Conservation (phyloP, 2,113 vertebrate species). For the Nanorana parkeri region DNA sequence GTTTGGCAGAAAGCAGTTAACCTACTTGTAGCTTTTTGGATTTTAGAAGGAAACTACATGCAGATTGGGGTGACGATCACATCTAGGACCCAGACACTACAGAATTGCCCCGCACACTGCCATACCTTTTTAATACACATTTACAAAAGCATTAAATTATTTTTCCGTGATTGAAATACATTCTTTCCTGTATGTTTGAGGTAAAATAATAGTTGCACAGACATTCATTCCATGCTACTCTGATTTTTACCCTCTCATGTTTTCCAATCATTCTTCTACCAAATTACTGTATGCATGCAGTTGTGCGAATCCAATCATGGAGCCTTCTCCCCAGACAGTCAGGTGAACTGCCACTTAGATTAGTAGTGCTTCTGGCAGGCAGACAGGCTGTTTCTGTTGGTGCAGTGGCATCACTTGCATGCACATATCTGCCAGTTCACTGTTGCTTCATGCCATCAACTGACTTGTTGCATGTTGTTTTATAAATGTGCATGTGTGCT, state of each 20-base stretch:
- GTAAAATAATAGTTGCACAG: too few relatives aligned
- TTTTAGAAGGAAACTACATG: too few relatives aligned
- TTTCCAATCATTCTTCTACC: neutral
- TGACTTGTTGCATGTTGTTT: neutral
- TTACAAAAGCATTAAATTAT: too few relatives aligned
- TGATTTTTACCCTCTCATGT: slow-evolving; percentile 35
- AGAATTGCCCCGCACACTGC: too few relatives aligned
- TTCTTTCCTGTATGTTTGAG: too few relatives aligned
- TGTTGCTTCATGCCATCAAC: neutral
- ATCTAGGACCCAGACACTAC: too few relatives aligned
- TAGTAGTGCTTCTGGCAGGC: slow-evolving; percentile 29
- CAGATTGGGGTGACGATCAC: too few relatives aligned
- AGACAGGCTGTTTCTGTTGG: slow-evolving; percentile 51
- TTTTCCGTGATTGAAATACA: too few relatives aligned
- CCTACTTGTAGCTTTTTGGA: too few relatives aligned
- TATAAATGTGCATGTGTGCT: too few relatives aligned
- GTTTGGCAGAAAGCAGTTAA: too few relatives aligned
- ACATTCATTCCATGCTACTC: neutral
- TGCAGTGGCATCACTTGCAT: neutral
- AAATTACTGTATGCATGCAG: neutral
- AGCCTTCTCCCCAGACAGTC: slow-evolving; percentile 35
- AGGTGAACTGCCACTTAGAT: slow-evolving; percentile 41
- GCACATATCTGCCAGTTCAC: neutral
- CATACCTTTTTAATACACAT: too few relatives aligned
- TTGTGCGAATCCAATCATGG: neutral